Percentiles rank a stretch among this genome's conserved stretches.
Conservation (phyloP, 92 coral and sea anemone species). For the Paramuricea clavata region DNA sequence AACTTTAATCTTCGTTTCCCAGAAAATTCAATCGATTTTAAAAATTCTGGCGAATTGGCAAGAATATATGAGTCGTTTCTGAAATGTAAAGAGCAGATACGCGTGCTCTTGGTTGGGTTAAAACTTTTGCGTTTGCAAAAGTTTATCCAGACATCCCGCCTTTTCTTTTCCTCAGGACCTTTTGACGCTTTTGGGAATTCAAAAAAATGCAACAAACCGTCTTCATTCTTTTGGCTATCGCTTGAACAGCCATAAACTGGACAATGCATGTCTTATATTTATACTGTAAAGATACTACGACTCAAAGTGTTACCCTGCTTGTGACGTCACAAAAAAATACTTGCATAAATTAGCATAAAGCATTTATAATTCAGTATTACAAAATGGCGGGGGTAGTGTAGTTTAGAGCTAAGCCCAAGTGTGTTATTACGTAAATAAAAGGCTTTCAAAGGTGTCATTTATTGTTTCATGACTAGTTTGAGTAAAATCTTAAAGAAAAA, state of each 20-base stretch:
- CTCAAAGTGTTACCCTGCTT: slow-evolving; percentile 14
- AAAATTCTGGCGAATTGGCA: slow-evolving; percentile 12
- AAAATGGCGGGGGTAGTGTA: slow-evolving; percentile 31
- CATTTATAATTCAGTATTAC: neutral
- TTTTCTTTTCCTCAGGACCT: slow-evolving; percentile 5
- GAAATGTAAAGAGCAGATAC: slow-evolving; percentile 33
- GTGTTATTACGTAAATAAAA: no score
- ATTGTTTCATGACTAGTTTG: no score
- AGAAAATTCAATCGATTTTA: neutral
- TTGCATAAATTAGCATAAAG: slow-evolving; percentile 21
- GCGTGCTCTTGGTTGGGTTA: slow-evolving; percentile 1
- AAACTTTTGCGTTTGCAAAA: slow-evolving; percentile 28
- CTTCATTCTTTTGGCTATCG: slow-evolving; percentile 27
- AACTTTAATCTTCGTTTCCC: neutral
- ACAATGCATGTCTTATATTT: neutral
- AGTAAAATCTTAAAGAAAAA: no score
- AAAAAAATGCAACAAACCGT: neutral
- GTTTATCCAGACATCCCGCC: neutral
- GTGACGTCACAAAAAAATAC: neutral
- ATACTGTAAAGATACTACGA: neutral
- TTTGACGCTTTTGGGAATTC: slow-evolving; percentile 17
- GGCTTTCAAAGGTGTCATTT: no score
- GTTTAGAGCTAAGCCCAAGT: no score
- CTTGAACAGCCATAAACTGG: slow-evolving; percentile 39
- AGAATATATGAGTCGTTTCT: slow-evolving; percentile 6